A percentile compares a stretch with the other conserved stretches of the same genome.
These are phyloP conservation scores for Dipodomys stephensi DNA, from an alignment of 2,113 vertebrate species.

Conservation along the genomic window DNA sequence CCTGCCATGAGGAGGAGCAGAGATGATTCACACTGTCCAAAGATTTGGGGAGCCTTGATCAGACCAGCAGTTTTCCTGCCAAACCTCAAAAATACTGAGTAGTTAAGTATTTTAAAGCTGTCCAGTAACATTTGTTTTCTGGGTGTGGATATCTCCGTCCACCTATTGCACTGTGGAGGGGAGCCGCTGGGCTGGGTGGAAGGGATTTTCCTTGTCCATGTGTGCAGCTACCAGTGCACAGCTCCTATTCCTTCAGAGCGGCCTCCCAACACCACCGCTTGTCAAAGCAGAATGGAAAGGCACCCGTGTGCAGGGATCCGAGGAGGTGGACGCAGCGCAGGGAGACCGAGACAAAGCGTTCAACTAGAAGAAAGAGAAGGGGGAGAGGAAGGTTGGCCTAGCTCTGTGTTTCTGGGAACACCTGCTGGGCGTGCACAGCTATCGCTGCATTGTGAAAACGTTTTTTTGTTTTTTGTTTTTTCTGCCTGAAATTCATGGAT, in stretches of 20 bases:
- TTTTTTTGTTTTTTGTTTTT: not conserved
- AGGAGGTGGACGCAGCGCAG: not conserved
- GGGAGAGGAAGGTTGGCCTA: not conserved
- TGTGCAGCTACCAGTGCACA: no score
- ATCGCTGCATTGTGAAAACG: not conserved
- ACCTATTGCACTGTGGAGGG: not conserved
- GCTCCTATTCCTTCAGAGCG: no score
- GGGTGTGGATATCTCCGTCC: rapidly evolving
- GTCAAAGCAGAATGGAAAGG: not conserved
- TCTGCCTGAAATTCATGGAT: conserved; percentile 32
- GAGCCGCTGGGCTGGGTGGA: rapidly evolving
- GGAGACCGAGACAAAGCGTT: not conserved
- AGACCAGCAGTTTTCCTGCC: rapidly evolving
- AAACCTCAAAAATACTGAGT: not conserved
- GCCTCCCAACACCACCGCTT: rapidly evolving
- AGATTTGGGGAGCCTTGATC: not conserved
- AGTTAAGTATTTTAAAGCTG: no score
- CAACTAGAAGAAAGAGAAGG: not conserved
- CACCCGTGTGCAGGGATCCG: no score
- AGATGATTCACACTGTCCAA: rapidly evolving
- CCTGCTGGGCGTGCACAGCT: conserved; percentile 29
- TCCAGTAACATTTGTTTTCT: rapidly evolving
- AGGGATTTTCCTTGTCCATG: rapidly evolving
- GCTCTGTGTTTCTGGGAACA: not conserved
- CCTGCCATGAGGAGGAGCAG: no score